These are phyloP conservation scores for Rhogogaster chlorosoma DNA, from an alignment of 2,888 invertebrate genomes.

Conservation along the genomic window DNA sequence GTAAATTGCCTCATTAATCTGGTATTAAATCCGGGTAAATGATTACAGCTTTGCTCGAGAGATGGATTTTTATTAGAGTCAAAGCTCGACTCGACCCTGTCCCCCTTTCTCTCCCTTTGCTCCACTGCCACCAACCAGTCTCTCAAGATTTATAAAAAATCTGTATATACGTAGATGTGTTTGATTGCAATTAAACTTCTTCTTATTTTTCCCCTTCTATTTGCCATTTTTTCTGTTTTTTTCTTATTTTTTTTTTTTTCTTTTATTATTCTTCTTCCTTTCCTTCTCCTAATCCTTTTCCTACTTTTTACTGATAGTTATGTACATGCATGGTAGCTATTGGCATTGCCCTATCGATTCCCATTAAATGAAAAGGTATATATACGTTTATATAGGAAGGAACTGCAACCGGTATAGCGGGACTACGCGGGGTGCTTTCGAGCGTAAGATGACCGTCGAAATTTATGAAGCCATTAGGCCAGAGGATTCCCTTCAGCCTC, in stretches of 20 bases:
- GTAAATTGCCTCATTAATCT: slow-evolving; percentile 63
- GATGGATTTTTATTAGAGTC: slow-evolving; percentile 45
- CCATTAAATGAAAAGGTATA: slow-evolving; percentile 41
- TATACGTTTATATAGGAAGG: slow-evolving; percentile 19
- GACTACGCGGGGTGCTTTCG: slow-evolving; percentile 12
- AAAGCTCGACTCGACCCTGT: slow-evolving; percentile 23
- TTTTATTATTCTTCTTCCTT: background rate
- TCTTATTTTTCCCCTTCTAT: background rate
- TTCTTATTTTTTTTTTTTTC: background rate
- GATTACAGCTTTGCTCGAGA: slow-evolving; percentile 50
- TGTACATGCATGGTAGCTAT: background rate
- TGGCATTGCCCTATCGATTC: slow-evolving; percentile 33
- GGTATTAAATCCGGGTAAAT: slow-evolving; percentile 66
- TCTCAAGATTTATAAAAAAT: background rate
- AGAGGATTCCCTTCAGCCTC: slow-evolving; percentile 22
- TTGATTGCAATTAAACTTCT: slow-evolving; percentile 17
- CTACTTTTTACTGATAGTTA: background rate
- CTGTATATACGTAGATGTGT: background rate
- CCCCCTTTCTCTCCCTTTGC: background rate
- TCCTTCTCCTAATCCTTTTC: background rate
- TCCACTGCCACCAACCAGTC: background rate
- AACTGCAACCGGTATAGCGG: slow-evolving; percentile 1
- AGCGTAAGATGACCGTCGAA: slow-evolving; percentile 43
- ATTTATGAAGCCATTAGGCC: slow-evolving; percentile 44
- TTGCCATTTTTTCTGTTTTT: background rate